Evolutionary conservation across 2,888 invertebrate species (phyloP), one percentile per base, ranked within the genome.

Genomic region (Ethmia dodecea): DNA sequence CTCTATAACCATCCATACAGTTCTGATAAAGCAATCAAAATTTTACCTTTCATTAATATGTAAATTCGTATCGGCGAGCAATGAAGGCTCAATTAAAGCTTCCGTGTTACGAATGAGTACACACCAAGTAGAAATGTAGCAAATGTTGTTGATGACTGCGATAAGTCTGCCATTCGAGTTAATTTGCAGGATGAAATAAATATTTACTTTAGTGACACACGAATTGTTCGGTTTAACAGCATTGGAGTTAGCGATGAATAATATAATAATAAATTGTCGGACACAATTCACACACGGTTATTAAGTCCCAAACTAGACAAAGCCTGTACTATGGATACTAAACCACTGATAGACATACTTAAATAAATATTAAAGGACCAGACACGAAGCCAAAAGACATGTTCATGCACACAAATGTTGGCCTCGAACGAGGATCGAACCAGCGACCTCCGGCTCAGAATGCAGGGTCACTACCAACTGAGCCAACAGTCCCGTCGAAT

Each of bases 131-230:
- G 13, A 22, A 6, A 14, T 12, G 13, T 20, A 29, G 25, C 33
- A 22, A 30, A 13, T 26, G 22, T 13, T 27, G n/a, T 22, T 16
- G 26, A 26, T 34, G 28, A 34, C 28, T 10, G 11, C 34, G 28
- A 34, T 34, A 33, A 33, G 28, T 28, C 13, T 13, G 27, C 20
- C 33, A 20, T 28, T 33, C 33, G 13, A 13, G 28, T 33, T 33
- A 28, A 28, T 33, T 33, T 11, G 10, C 33, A 13, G 27, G 15
- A 33, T 20, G 20, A 12, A 28, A 33, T 28, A 33, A 28, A 28
- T 33, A 18, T 33, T 31, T 31, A 31, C 31, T 31, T 24, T 25
- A n/a, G 24, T 24, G 14, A 31, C 30, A 30, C 30, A 18, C 18
- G 18, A 12, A 18, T 13, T 5, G 5, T 12, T 12, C 12, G 30